Evolutionary conservation across 1,140 invertebrate species (phyloP), one percentile per base, ranked within the genome.

Genomic region (Latrodectus geometricus): DNA sequence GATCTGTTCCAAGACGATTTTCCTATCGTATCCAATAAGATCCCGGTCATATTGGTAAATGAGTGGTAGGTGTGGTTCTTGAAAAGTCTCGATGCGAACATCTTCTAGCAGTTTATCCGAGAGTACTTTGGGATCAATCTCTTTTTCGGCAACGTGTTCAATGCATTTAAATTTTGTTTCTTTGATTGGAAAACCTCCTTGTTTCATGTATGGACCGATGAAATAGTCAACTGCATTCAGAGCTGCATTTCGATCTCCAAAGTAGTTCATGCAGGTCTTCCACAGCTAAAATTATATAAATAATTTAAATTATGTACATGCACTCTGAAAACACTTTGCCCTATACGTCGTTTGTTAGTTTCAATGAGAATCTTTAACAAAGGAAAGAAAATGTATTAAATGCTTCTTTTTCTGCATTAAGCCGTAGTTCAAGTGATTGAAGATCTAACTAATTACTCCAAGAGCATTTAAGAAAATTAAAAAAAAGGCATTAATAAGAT

Each of bases 141-240:
- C 14, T 11, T 77, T 14, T 15, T 54, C 12, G 0, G 54, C 48
- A 21, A 20, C 21, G 52, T 85, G 21, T 9, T 49, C 61, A 9
- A 61, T 11, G 11, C 50, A 69, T 9, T 21, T 15, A 12, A 65
- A 88, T 50, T 15, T 52, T 5, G 20, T 77, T 86, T 89, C 89
- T 0, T 75, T 65, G 3, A 73, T 20, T 0, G 66, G 66, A 56
- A 89, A 89, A 17, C 89, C 89, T 48, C 87, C 87, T 69, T 74
- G 72, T 65, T 88, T 88, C 35, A 35, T 35, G 76, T 89, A 89
- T 9, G 81, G 86, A 8, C 75, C 65, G 15, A 86, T n/a, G 48
- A 88, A 88, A 50, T 84, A 66, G 8, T 88, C 80, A 17, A 89
- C 89, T 50, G 89, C 78, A 70, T 89, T 89, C 0, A 89, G 82